These are phyloP conservation scores for Rhyacophila brunnea DNA, from an alignment of 1,140 invertebrate species.

Conservation along the genomic window DNA sequence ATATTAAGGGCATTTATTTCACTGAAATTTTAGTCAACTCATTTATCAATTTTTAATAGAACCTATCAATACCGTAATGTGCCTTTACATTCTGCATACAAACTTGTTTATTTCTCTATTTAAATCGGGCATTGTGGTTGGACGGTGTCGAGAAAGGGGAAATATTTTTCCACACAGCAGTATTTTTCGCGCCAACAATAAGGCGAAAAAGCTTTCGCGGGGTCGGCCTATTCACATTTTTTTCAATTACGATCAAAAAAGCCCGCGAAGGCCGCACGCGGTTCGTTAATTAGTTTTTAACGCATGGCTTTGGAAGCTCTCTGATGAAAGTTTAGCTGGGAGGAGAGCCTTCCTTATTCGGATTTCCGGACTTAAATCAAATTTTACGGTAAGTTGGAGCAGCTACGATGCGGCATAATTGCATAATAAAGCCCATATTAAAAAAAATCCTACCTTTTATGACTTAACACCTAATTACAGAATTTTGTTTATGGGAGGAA, in stretches of 20 bases:
- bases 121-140: no score
- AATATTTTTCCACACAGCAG: no score
- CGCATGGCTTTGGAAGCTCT: constrained; percentile 10
- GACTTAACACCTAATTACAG: constrained; percentile 11
- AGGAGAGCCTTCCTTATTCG: not conserved
- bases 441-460: constrained; percentile 1
- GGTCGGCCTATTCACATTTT: constrained; percentile 2
- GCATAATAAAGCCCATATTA: not conserved
- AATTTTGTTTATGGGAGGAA: not conserved
- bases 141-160: no score
- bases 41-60: no score
- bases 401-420: not conserved
- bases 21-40: no score
- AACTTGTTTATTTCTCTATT: no score
- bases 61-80: no score
- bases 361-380: constrained; percentile 5
- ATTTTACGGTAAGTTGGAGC: not conserved
- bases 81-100: no score
- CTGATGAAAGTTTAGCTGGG: not conserved
- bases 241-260: constrained; percentile 17
- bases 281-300: constrained; percentile 22
- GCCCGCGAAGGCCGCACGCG: constrained; percentile 6
- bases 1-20: no score
- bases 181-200: no score
- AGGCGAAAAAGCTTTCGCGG: not conserved